Conservation (phyloP, 2,888 invertebrate genomes). For the Drosophila mercatorum region DNA sequence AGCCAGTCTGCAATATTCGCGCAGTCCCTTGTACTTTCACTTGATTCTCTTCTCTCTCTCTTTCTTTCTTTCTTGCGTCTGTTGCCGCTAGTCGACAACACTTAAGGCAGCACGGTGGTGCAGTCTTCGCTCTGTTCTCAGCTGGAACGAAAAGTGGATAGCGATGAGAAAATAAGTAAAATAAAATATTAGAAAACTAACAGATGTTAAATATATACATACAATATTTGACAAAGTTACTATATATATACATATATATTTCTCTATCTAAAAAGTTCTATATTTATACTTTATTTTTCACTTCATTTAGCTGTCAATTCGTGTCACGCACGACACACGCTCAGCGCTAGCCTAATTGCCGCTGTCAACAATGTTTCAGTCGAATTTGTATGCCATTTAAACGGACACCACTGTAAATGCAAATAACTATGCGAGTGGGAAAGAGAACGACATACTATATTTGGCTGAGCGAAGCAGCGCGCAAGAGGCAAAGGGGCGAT, state of each 20-base stretch:
- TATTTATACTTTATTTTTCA: too few relatives aligned
- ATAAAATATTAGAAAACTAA: not conserved
- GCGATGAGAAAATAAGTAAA: not conserved
- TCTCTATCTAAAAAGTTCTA: not conserved
- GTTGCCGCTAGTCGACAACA: not conserved
- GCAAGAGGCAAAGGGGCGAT: constrained; percentile 6
- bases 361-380: constrained; percentile 14
- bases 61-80: not conserved
- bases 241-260: not conserved
- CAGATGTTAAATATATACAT: not conserved
- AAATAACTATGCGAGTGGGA: constrained; percentile 1
- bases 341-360: constrained; percentile 16
- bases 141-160: constrained; percentile 34
- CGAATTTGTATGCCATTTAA: constrained; percentile 48
- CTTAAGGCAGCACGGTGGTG: constrained; percentile 48
- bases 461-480: not conserved
- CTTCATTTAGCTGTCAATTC: not conserved
- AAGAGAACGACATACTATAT: not conserved
- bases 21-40: not conserved
- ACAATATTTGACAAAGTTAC: not conserved
- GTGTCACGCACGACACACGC: not conserved
- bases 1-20: constrained; percentile 11
- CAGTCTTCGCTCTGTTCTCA: constrained; percentile 39
- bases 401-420: constrained; percentile 41
- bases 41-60: not conserved